Conservation (phyloP, 2,797 vertebrate genomes). For the Odontamblyopus rebecca region DNA sequence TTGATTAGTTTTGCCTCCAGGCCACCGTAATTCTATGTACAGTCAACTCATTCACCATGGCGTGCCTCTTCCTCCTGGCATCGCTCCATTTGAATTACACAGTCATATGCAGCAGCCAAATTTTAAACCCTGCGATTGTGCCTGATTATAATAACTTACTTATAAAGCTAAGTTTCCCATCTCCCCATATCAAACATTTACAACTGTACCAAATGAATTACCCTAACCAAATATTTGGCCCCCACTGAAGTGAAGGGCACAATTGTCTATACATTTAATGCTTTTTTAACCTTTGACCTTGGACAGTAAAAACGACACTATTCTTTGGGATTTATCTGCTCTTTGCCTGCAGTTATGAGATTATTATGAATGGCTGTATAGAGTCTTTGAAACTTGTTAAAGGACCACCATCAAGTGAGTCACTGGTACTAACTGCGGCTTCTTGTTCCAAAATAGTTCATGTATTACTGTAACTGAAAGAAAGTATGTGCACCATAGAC, state of each 20-base stretch:
- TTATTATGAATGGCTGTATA: neutral
- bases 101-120: constrained; percentile 51
- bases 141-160: constrained; percentile 62
- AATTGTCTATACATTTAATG: constrained; percentile 20
- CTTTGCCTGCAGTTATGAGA: constrained; percentile 6
- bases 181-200: constrained; percentile 38
- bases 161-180: constrained; percentile 51
- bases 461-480: neutral
- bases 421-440: neutral
- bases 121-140: constrained; percentile 50
- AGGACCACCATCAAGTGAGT: constrained; percentile 1
- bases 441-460: neutral
- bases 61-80: constrained; percentile 60
- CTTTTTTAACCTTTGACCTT: constrained; percentile 16
- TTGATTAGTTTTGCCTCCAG: constrained; percentile 66
- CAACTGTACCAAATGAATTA: constrained; percentile 22
- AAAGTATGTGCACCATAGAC: neutral
- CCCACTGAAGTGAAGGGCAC: neutral
- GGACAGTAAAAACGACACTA: constrained; percentile 12
- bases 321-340: constrained; percentile 11
- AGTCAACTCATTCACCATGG: constrained; percentile 53
- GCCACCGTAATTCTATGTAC: constrained; percentile 47
- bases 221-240: constrained; percentile 12
- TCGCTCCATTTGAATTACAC: constrained; percentile 59
- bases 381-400: neutral